phyloP scores from a whole-genome alignment of 2,113 vertebrate genomes.

The Sinocyclocheilus anophthalmus region DNA sequence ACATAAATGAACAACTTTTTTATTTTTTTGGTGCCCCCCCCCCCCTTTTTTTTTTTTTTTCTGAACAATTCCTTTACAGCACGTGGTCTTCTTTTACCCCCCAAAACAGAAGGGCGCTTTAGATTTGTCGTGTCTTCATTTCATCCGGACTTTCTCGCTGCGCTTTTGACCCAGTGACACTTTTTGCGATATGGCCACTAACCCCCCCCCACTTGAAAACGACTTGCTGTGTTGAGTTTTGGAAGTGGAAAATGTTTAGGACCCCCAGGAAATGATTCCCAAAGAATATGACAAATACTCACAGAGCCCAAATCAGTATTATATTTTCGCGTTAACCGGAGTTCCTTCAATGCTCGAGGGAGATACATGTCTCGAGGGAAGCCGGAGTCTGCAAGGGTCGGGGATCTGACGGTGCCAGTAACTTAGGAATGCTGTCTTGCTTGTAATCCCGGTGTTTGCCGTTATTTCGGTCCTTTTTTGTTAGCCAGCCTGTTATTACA shows the following conservation, averaged over 20 bases:
- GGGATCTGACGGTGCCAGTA: constrained; percentile 27
- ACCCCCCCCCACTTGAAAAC: no score
- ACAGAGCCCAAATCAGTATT: constrained; percentile 66
- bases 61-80: neutral
- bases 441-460: constrained; percentile 49
- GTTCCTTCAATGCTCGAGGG: constrained; percentile 88
- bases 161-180: no score
- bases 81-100: constrained; percentile 81
- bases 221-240: no score
- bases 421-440: constrained; percentile 45
- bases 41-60: no score
- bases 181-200: no score
- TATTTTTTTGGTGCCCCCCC: neutral
- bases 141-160: constrained; percentile 81
- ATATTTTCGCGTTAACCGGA: no score
- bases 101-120: constrained; percentile 93
- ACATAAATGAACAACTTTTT: neutral
- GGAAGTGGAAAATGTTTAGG: no score
- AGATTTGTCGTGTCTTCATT: constrained; percentile 90
- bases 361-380: constrained; percentile 70
- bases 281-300: neutral
- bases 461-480: no score
- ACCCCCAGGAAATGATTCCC: no score
- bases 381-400: constrained; percentile 9
- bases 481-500: no score